Conservation (phyloP, 2,888 invertebrate genomes). For the Steinernema hermaphroditum region DNA sequence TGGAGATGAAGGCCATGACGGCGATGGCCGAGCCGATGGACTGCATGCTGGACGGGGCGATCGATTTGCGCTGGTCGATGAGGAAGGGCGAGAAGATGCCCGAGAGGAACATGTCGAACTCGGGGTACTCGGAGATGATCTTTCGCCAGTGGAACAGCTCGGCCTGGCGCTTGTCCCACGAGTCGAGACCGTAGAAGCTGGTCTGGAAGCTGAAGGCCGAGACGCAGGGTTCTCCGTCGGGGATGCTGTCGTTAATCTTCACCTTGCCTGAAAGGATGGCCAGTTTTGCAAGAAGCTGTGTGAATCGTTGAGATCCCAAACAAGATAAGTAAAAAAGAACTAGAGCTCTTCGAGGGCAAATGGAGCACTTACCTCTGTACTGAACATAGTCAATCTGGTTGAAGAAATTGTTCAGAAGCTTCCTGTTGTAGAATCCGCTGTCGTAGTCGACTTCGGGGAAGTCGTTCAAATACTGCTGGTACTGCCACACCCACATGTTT, state of each 20-base stretch:
- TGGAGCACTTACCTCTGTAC: constrained; percentile 50
- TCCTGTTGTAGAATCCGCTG: constrained; percentile 62
- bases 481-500: constrained; percentile 63
- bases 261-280: constrained; percentile 57
- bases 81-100: constrained; percentile 64
- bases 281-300: no score
- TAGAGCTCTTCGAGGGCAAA: background rate
- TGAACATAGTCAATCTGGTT: constrained; percentile 62
- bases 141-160: constrained; percentile 64
- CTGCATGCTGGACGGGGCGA: constrained; percentile 66
- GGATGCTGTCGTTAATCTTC: constrained; percentile 54
- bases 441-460: constrained; percentile 62
- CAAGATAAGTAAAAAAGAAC: background rate
- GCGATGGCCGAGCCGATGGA: constrained; percentile 58
- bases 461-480: constrained; percentile 64
- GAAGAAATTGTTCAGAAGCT: constrained; percentile 62
- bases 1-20: constrained; percentile 64
- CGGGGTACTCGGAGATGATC: constrained; percentile 62
- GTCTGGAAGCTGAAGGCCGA: constrained; percentile 64
- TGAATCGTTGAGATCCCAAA: background rate
- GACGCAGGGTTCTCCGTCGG: constrained; percentile 62
- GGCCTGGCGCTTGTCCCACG: constrained; percentile 65
- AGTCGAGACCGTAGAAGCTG: constrained; percentile 64
- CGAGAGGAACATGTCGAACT: constrained; percentile 63
- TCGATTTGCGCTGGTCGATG: constrained; percentile 64